phyloP scores from a whole-genome alignment of 2,113 vertebrate genomes.

The Hippocampus zosterae region DNA sequence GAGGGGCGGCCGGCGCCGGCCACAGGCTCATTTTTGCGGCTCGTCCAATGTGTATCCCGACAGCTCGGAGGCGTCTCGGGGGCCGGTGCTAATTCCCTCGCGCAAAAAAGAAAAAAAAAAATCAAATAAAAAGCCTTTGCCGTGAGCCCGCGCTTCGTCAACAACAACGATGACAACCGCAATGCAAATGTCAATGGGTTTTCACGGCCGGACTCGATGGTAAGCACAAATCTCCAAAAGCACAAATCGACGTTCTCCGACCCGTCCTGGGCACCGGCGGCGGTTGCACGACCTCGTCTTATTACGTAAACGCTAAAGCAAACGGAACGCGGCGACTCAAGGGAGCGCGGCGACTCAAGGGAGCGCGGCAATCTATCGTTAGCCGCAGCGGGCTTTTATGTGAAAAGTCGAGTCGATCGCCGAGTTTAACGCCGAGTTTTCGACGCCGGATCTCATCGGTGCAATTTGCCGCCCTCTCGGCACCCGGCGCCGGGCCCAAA shows the following conservation, averaged over 20 bases:
- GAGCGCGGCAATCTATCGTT: constrained; percentile 35
- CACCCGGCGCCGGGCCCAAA: constrained; percentile 33
- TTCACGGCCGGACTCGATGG: constrained; percentile 51
- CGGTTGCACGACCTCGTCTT: constrained; percentile 45
- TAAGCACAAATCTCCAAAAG: too few relatives aligned
- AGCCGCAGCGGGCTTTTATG: not conserved
- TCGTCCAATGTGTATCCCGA: constrained; percentile 59
- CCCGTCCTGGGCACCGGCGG: constrained; percentile 23
- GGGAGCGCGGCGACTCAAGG: constrained; percentile 11
- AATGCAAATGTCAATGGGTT: constrained; percentile 43
- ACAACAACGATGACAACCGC: constrained; percentile 42
- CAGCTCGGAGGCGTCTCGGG: constrained; percentile 47
- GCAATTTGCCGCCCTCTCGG: constrained; percentile 27
- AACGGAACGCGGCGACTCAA: constrained; percentile 29
- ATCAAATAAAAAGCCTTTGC: constrained; percentile 41
- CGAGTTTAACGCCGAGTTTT: too few relatives aligned
- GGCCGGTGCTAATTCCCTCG: constrained; percentile 61
- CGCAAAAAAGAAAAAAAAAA: constrained; percentile 38
- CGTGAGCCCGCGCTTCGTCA: constrained; percentile 51
- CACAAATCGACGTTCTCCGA: constrained; percentile 29
- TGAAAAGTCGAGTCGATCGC: too few relatives aligned
- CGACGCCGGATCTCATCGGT: constrained; percentile 37
- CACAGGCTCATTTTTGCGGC: constrained; percentile 53
- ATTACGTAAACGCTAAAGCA: constrained; percentile 38
- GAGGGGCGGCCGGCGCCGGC: constrained; percentile 43